A percentile compares a stretch with the other conserved stretches of the same genome.
Conservation (phyloP, 2,113 vertebrate genomes). For the Sylvicapra grimmia region DNA sequence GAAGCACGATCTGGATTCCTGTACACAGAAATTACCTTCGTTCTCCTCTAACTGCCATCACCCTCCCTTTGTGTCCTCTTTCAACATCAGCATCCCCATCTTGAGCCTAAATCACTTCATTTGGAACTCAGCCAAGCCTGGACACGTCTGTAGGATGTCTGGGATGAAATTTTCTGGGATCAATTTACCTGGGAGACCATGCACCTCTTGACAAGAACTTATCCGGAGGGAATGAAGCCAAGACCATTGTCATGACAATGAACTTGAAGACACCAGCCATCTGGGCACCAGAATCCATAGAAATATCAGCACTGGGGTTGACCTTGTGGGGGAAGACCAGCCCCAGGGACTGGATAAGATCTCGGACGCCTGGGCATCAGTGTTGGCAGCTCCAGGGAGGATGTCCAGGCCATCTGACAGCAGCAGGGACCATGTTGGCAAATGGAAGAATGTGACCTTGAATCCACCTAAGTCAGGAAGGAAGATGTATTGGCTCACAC, state of each 20-base stretch:
- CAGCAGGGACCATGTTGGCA: fast-evolving
- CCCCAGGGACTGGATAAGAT: background rate
- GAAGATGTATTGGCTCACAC: background rate
- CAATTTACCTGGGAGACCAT: background rate
- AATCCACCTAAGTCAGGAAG: background rate
- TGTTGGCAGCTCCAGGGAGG: background rate
- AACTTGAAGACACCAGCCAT: background rate
- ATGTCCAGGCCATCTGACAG: background rate
- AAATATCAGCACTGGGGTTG: background rate
- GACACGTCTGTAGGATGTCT: fast-evolving
- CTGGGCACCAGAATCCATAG: background rate
- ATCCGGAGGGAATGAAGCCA: background rate
- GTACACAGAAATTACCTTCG: background rate
- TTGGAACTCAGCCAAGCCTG: background rate
- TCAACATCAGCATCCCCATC: background rate
- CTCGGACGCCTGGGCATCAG: background rate
- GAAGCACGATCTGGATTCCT: background rate
- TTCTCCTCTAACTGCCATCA: no score
- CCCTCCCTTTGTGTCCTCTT: background rate
- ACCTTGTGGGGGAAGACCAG: background rate
- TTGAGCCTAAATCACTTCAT: background rate
- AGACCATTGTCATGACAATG: background rate
- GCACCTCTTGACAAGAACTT: background rate
- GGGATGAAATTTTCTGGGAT: background rate
- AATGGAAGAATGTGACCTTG: background rate